phyloP scores from a whole-genome alignment of 2,113 vertebrate genomes.

The Crotalus horridus region DNA sequence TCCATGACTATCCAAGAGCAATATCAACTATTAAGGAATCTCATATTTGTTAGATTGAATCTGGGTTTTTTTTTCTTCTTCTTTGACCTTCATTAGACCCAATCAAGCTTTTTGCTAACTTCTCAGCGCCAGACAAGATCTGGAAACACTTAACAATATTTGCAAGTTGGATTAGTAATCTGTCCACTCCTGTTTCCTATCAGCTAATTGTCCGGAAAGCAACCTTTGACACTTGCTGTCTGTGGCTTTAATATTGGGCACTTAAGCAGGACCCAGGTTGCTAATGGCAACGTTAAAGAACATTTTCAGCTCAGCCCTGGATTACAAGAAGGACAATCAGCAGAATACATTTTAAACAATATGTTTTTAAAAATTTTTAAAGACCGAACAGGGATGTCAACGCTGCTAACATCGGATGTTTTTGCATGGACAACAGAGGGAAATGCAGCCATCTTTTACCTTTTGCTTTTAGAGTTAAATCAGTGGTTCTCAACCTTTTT shows the following conservation, averaged over 20 bases:
- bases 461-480: too few relatives aligned
- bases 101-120: constrained; percentile 31
- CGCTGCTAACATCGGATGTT: too few relatives aligned
- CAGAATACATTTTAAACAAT: not conserved
- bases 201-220: constrained; percentile 19
- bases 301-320: too few relatives aligned
- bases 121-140: not conserved
- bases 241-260: not conserved
- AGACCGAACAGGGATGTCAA: too few relatives aligned
- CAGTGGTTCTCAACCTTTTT: too few relatives aligned
- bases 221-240: not conserved
- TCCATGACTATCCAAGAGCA: not conserved
- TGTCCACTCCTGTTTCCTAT: accelerated
- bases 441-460: too few relatives aligned
- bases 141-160: not conserved
- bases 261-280: not conserved
- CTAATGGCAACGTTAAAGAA: not conserved
- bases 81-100: constrained; percentile 4
- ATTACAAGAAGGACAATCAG: not conserved
- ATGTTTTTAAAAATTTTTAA: not conserved
- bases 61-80: not conserved
- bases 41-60: not conserved
- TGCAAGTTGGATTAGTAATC: not conserved
- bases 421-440: too few relatives aligned
- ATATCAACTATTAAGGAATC: not conserved